Conservation (phyloP, 2,888 invertebrate species). For the Laothoe populi region DNA sequence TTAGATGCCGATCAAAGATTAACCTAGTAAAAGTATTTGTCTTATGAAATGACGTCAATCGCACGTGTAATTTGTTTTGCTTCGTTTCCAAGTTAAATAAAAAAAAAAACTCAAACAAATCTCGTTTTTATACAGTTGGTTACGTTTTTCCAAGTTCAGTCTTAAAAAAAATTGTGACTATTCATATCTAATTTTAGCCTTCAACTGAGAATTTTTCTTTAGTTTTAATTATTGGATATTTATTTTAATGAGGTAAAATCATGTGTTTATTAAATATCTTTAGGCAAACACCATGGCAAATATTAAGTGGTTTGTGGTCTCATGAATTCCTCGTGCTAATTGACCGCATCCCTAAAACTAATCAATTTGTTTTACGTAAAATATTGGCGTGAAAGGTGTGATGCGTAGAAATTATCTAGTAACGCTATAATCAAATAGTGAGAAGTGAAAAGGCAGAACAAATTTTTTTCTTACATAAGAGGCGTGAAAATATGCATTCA, state of each 20-base stretch:
- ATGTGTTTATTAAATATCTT: not conserved
- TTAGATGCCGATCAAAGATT: not conserved
- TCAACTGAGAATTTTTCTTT: no score
- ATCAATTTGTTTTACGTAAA: not conserved
- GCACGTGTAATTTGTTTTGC: constrained; percentile 2
- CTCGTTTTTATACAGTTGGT: not conserved
- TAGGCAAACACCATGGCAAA: constrained; percentile 7
- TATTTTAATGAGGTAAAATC: not conserved
- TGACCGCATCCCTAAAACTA: not conserved
- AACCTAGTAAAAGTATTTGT: not conserved
- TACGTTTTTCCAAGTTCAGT: not conserved
- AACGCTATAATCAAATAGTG: constrained; percentile 4
- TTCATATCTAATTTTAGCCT: no score
- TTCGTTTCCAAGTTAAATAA: constrained; percentile 12
- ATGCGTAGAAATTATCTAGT: not conserved
- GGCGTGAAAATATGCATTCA: no score
- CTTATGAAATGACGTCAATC: constrained; percentile 14
- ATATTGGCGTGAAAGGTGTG: not conserved
- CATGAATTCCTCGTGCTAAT: not conserved
- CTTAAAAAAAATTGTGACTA: no score
- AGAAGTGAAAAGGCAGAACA: not conserved
- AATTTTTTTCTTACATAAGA: no score
- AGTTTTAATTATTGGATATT: not conserved
- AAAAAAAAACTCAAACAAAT: not conserved
- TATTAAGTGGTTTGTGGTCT: not conserved